These are phyloP conservation scores for Onychomys torridus DNA, from an alignment of 2,797 vertebrate genomes.

Conservation along the genomic window DNA sequence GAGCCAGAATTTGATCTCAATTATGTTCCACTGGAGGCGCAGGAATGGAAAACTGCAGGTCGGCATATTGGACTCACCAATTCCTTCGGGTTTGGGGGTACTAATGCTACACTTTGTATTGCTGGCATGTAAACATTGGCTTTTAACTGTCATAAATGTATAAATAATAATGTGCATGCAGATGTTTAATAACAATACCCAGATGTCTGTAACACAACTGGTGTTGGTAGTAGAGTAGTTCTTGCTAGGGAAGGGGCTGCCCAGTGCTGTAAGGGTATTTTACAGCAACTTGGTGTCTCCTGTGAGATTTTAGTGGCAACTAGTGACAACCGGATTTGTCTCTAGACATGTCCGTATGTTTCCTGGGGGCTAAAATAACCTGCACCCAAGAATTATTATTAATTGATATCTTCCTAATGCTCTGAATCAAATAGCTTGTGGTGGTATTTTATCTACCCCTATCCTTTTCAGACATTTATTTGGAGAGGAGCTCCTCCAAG, in stretches of 20 bases:
- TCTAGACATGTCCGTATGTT: neutral
- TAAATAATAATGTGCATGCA: neutral
- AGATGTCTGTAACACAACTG: neutral
- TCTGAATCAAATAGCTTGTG: neutral
- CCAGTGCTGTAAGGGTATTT: neutral
- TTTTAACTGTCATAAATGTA: neutral
- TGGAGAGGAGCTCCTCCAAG: neutral
- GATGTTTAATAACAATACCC: neutral
- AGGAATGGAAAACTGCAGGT: conserved; percentile 90
- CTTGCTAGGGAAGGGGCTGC: neutral
- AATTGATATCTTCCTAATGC: conserved; percentile 17
- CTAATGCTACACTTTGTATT: conserved; percentile 96
- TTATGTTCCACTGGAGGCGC: conserved; percentile 93
- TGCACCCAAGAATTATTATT: neutral
- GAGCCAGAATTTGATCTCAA: conserved; percentile 95
- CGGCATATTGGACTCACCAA: conserved; percentile 93
- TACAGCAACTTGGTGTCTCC: neutral
- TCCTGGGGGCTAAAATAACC: neutral
- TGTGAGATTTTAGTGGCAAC: neutral
- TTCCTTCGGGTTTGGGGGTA: conserved; percentile 98
- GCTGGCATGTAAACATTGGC: conserved; percentile 76
- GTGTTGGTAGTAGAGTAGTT: neutral
- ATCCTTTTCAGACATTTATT: neutral
- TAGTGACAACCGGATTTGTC: neutral
- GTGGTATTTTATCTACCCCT: neutral